Conservation (phyloP, 2,113 vertebrate species). For the Regulus satrapa region DNA sequence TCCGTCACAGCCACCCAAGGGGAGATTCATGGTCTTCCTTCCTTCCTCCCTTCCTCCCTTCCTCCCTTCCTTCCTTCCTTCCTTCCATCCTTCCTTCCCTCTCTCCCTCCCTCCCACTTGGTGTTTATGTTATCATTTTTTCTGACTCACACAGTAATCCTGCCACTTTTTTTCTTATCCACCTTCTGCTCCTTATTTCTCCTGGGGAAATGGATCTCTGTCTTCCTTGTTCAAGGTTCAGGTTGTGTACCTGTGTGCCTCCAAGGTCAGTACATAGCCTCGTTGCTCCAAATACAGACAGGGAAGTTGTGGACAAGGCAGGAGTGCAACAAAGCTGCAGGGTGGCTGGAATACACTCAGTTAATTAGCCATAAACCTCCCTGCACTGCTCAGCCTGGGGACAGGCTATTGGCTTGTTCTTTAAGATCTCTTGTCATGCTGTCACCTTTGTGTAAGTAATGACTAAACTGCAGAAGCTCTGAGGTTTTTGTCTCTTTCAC, state of each 20-base stretch:
- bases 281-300: not conserved
- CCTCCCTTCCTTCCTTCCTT: too few species aligned
- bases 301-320: not conserved
- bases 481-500: not conserved
- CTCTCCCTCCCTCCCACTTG: too few species aligned
- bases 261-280: not conserved
- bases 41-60: not conserved
- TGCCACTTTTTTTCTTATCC: not conserved
- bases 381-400: not conserved
- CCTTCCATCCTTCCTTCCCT: not conserved
- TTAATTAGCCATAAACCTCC: slow-evolving; percentile 2
- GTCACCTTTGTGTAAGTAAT: not conserved
- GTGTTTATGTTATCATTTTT: not conserved
- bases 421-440: not conserved
- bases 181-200: not conserved
- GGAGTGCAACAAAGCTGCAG: not conserved
- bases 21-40: not conserved
- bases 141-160: not conserved
- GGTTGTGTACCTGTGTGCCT: not conserved
- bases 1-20: rapidly evolving
- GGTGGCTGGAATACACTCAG: not conserved
- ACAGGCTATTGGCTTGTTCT: not conserved
- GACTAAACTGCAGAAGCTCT: not conserved
- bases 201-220: not conserved
- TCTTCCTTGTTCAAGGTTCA: not conserved